A percentile compares a stretch with the other conserved stretches of the same genome.
phyloP scores from a whole-genome alignment of 1,140 invertebrate genomes.

The Pteromalus puparum region DNA sequence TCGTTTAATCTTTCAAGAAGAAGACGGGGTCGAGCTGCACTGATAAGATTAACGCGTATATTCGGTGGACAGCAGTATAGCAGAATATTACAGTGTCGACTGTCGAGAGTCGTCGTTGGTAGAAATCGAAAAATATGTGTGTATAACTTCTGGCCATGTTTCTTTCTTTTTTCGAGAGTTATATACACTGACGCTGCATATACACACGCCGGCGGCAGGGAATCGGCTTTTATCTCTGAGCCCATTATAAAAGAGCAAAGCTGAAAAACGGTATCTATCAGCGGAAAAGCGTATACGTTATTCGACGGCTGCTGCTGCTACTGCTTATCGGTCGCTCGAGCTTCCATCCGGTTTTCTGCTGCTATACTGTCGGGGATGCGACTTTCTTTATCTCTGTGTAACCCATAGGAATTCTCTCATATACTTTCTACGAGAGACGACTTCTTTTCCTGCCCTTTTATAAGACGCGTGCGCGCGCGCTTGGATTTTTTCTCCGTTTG shows the following conservation, averaged over 20 bases:
- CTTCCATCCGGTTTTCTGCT: conserved; percentile 49
- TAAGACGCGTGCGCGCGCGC: neutral
- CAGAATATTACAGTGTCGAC: no score
- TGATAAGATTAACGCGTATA: no score
- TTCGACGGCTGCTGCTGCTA: conserved; percentile 8
- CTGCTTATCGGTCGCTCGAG: conserved; percentile 49
- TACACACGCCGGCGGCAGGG: neutral
- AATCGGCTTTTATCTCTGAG: conserved; percentile 3
- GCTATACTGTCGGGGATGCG: conserved; percentile 27
- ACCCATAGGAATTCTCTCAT: neutral
- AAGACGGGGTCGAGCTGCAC: no score
- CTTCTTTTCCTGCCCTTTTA: neutral
- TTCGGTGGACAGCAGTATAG: no score
- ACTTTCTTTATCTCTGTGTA: neutral
- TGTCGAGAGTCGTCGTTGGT: no score
- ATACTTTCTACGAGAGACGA: neutral
- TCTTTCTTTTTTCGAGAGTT: no score
- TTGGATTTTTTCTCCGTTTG: neutral
- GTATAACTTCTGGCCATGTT: no score
- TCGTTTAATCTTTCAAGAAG: no score
- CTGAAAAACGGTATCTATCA: conserved; percentile 36
- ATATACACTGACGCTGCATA: neutral
- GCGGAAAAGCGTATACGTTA: conserved; percentile 35
- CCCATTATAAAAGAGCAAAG: conserved; percentile 26
- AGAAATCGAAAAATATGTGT: no score